Evolutionary conservation across 2,113 vertebrate genomes (phyloP).

Genomic region (Dicaeum eximium): DNA sequence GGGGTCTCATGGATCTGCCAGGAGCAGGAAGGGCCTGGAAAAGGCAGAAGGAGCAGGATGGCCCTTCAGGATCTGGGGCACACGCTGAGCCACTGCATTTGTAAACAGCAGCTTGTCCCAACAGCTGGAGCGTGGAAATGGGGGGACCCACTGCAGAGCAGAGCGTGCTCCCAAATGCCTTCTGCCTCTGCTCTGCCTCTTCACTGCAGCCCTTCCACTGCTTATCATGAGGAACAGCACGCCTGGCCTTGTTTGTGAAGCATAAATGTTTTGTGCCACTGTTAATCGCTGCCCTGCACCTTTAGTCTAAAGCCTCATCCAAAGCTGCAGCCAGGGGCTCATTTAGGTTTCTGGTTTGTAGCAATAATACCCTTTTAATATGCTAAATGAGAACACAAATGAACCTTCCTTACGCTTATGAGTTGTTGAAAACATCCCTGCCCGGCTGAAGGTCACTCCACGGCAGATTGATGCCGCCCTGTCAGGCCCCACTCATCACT

Average conservation of each 20-base stretch:
- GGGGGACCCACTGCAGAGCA: not conserved
- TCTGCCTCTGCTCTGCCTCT: not conserved
- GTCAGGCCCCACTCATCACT: not conserved
- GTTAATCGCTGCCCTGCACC: conserved; percentile 52
- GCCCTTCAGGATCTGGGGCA: not conserved
- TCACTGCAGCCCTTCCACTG: not conserved
- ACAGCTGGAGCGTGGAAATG: not conserved
- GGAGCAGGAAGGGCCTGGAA: not conserved
- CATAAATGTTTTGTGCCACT: not conserved
- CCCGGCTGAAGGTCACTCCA: conserved; percentile 64
- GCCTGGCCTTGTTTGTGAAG: conserved; percentile 26
- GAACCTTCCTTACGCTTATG: conserved; percentile 39
- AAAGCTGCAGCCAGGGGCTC: conserved; percentile 47
- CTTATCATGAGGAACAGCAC: not conserved
- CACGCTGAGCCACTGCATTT: accelerated
- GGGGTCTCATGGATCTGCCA: not conserved
- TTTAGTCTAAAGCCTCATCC: conserved; percentile 63
- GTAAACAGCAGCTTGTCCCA: not conserved
- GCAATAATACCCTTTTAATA: conserved; percentile 74
- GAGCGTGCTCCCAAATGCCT: accelerated
- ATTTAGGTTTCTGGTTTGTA: conserved; percentile 71
- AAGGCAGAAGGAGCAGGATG: not conserved
- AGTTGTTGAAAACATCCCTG: conserved; percentile 49
- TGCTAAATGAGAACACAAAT: conserved; percentile 68
- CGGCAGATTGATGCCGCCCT: conserved; percentile 39